Base-by-base conservation (phyloP, 2,888 invertebrate genomes). In the Campoletis raptor region DNA sequence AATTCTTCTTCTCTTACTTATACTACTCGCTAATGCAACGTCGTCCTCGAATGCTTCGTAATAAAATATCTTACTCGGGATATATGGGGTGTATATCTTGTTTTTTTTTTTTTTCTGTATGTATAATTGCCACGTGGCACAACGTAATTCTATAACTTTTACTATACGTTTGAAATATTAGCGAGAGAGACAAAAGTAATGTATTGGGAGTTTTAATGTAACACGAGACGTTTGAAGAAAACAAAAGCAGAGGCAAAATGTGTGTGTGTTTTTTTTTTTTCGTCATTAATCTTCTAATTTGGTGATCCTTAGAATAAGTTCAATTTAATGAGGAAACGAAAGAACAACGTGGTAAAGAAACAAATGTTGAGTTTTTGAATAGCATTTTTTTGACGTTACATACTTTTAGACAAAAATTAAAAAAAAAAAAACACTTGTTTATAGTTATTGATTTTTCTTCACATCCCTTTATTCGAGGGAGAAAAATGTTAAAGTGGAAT, bases 131-230 rank as follows among this genome's bases (percentile, higher is more conserved):
- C 66, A 77, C 77, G 77, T 52, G 66, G 36, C 36, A 6, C 2
- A 30, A 18, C 10, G 66, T 77, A 77, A 77, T 77, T 77, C 77
- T 66, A 77, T 77, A 66, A 77, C 42, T 36, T 30, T 30, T 66
- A 30, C 48, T 18, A 15, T 30, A 18, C 21, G 5, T 4, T 1
- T 0, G 21, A 18, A 7, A 70, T 3, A 69, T 12, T 12, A 10
- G 67, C 7, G 24, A 24, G 18, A 45, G 42, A 21, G 24, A 15
- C 15, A 6, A 61, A 15, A 61, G 30, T 30, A 30, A 36, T 18
- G 15, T 48, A 18, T 48, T 30, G 48, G 7, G 30, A 70, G 45
- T 30, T 30, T 30, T 30, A 48, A 21, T 3, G 30, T 30, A 30
- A 45, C 6, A 15, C 69, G 42, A 70, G 18, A 70, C 15, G 70